Evolutionary conservation across 2,113 vertebrate genomes (phyloP).

Genomic region (Crotophaga sulcirostris): DNA sequence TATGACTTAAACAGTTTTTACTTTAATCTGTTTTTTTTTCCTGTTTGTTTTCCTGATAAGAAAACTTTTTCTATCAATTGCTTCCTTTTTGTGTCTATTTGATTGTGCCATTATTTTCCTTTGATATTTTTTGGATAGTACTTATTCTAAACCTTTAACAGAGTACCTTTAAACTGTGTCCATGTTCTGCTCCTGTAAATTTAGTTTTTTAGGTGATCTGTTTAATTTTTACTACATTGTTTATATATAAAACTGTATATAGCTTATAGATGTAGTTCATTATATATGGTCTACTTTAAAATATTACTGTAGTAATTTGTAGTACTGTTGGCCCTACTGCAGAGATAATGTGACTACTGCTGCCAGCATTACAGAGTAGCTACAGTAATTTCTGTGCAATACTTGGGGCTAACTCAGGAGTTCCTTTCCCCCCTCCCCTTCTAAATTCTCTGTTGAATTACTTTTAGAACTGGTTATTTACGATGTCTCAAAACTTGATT

Average conservation of each 20-base stretch:
- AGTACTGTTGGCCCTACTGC: not conserved
- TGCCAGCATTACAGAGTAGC: not conserved
- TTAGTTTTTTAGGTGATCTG: not conserved
- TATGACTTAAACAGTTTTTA: not conserved
- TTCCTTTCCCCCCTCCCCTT: not conserved
- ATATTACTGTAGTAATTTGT: not conserved
- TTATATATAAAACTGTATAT: not conserved
- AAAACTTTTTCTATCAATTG: not conserved
- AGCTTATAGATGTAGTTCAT: not conserved
- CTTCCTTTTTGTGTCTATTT: not conserved
- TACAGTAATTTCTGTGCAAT: not conserved
- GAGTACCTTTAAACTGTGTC: not conserved
- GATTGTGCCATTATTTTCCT: not conserved
- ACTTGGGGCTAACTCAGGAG: not conserved
- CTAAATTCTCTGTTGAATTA: not conserved
- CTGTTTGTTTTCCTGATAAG: not conserved
- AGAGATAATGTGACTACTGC: not conserved
- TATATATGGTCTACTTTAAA: not conserved
- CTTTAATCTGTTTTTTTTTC: not conserved
- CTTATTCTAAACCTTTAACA: not conserved
- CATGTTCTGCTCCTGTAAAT: not conserved
- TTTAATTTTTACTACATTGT: not conserved
- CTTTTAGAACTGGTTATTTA: not conserved
- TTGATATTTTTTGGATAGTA: not conserved
- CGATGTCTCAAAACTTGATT: not conserved